Conservation (phyloP, 2,888 invertebrate species). For the Dolomedes plantarius region DNA sequence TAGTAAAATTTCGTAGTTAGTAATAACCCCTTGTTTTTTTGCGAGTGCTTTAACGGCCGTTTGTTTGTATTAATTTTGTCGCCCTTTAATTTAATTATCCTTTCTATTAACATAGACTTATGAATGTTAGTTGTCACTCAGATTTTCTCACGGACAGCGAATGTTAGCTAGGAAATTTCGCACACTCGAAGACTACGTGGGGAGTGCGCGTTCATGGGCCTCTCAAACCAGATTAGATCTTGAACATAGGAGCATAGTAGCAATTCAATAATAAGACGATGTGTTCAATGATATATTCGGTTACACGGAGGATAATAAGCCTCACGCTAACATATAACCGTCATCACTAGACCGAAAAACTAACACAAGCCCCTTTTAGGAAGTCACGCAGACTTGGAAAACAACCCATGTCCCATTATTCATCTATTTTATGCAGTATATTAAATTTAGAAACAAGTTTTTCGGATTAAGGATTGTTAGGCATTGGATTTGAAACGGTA, state of each 20-base stretch:
- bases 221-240: constrained; percentile 33
- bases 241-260: constrained; percentile 29
- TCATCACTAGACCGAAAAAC: constrained; percentile 65
- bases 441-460: constrained; percentile 71
- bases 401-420: constrained; percentile 70
- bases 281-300: constrained; percentile 55
- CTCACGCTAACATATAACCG: constrained; percentile 48
- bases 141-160: too few species aligned
- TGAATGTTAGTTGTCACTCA: too few species aligned
- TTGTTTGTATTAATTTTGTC: too few species aligned
- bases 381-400: constrained; percentile 66
- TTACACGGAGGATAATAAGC: constrained; percentile 50
- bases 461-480: constrained; percentile 68
- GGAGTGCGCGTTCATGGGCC: neutral
- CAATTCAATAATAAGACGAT: constrained; percentile 58
- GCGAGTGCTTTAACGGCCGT: too few species aligned
- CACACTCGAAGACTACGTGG: constrained; percentile 2
- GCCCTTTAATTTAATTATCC: too few species aligned
- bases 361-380: constrained; percentile 62
- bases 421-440: constrained; percentile 69
- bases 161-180: neutral
- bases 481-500: constrained; percentile 59
- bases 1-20: too few species aligned
- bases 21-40: too few species aligned
- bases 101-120: too few species aligned